Percentiles rank a stretch among this genome's conserved stretches.
phyloP scores from a whole-genome alignment of 2,797 vertebrate genomes.

The Ambastaia sidthimunki region DNA sequence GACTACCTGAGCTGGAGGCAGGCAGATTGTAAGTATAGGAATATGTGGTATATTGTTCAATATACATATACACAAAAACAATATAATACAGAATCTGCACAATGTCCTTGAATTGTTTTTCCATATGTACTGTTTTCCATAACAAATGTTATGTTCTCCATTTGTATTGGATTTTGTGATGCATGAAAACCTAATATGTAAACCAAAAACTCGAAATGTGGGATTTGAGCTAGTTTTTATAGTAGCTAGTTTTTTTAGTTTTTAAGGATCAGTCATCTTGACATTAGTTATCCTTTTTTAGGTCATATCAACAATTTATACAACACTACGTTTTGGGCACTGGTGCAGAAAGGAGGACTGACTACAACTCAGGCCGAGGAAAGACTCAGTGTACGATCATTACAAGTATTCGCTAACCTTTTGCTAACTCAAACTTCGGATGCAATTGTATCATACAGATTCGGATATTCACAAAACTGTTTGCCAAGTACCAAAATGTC shows the following conservation, averaged over 20 bases:
- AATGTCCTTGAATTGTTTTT: too few relatives aligned
- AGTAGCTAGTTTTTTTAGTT: not conserved
- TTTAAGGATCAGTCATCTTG: not conserved
- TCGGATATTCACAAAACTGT: too few relatives aligned
- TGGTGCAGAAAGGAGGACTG: constrained; percentile 88
- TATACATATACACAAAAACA: too few relatives aligned
- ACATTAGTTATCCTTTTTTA: constrained; percentile 61
- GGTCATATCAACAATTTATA: constrained; percentile 98
- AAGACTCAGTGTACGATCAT: constrained; percentile 83
- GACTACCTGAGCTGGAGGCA: constrained; percentile 99
- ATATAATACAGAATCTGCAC: too few relatives aligned
- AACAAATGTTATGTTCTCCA: too few relatives aligned
- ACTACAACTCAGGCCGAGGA: constrained; percentile 87
- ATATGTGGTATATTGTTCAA: not conserved
- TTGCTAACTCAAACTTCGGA: not conserved
- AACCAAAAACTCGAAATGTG: not conserved
- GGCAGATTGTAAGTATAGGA: constrained; percentile 88
- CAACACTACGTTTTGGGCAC: constrained; percentile 96
- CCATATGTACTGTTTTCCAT: too few relatives aligned
- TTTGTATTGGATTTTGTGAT: too few relatives aligned
- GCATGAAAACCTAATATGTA: not conserved
- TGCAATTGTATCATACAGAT: not conserved
- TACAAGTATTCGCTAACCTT: not conserved
- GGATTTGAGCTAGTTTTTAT: not conserved
- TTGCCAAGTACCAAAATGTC: not conserved